These are phyloP conservation scores for Philhelius pedissequus DNA, from an alignment of 2,888 invertebrate genomes.

Conservation along the genomic window DNA sequence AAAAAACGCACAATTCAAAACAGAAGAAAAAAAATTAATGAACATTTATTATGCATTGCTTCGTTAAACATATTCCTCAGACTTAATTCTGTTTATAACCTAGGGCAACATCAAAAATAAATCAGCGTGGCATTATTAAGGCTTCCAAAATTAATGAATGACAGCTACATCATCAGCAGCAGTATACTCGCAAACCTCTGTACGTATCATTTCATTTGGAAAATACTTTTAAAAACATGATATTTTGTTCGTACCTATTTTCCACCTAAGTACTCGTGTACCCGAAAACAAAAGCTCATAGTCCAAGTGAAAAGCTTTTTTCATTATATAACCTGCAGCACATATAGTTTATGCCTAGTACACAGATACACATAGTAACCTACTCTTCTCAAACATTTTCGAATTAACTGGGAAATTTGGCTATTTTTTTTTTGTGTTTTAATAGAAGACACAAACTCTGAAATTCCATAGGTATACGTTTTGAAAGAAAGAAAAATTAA, in stretches of 20 bases:
- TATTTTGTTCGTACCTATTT: no score
- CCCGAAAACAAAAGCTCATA: background rate
- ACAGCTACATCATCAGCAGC: background rate
- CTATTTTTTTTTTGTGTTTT: background rate
- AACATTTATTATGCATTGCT: background rate
- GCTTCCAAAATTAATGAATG: constrained; percentile 16
- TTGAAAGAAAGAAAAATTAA: constrained; percentile 10
- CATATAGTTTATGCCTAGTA: background rate
- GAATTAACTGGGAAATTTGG: constrained; percentile 12
- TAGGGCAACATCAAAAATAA: constrained; percentile 26
- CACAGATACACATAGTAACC: background rate
- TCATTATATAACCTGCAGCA: constrained; percentile 7
- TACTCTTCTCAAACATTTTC: constrained; percentile 11
- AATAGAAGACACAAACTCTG: background rate
- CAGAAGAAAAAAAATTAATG: background rate
- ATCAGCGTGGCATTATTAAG: constrained; percentile 12
- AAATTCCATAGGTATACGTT: background rate
- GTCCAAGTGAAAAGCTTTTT: background rate
- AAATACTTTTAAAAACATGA: background rate
- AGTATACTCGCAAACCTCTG: background rate
- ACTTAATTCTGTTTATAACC: constrained; percentile 8
- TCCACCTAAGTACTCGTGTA: constrained; percentile 4
- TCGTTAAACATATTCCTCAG: background rate
- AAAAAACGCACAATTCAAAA: background rate
- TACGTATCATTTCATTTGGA: background rate